Percentiles rank a stretch among this genome's conserved stretches.
Conservation (phyloP, 2,797 vertebrate species). For the Setipinna tenuifilis region DNA sequence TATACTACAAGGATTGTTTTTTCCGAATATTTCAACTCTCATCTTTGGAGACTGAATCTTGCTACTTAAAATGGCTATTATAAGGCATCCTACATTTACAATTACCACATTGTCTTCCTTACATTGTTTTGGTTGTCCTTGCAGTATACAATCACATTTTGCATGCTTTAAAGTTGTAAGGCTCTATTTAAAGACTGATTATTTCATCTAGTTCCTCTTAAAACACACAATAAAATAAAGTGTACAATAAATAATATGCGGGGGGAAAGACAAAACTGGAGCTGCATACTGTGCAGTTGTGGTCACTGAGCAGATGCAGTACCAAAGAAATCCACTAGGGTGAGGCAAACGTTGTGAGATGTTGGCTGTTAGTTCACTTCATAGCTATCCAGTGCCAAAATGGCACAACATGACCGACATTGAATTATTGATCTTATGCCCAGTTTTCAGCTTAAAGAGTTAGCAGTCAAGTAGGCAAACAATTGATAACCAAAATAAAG, state of each 20-base stretch:
- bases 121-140: slow-evolving; percentile 55
- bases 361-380: neutral
- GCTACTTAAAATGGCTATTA: slow-evolving; percentile 72
- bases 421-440: neutral
- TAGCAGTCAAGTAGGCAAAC: neutral
- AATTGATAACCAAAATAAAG: neutral
- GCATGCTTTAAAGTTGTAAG: slow-evolving; percentile 8
- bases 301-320: neutral
- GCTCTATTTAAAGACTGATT: neutral
- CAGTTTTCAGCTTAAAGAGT: neutral
- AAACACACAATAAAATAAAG: slow-evolving; percentile 33
- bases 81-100: slow-evolving; percentile 74
- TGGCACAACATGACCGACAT: neutral
- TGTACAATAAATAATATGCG: slow-evolving; percentile 23
- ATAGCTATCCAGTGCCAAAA: slow-evolving; percentile 2
- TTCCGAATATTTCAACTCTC: neutral
- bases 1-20: slow-evolving; percentile 32
- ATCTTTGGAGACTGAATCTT: neutral
- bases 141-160: slow-evolving; percentile 56
- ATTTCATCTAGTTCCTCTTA: neutral
- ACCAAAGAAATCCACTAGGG: neutral
- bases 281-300: neutral
- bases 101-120: slow-evolving; percentile 39
- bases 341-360: neutral
- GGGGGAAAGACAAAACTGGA: neutral